Conservation (phyloP, 2,888 invertebrate species). For the Acanthosepion pharaonis region DNA sequence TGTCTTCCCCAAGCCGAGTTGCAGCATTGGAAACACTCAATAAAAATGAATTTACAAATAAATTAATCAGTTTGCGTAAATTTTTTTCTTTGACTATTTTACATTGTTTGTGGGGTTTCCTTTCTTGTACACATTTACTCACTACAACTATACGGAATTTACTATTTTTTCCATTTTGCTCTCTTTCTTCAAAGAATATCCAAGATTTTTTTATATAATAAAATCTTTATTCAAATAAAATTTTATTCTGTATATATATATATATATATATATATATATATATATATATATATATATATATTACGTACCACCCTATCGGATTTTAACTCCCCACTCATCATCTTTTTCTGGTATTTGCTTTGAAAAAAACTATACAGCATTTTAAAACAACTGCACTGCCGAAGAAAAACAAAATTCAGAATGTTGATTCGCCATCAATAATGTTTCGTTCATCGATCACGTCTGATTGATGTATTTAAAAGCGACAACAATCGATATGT, state of each 20-base stretch:
- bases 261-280: slow-evolving; percentile 42
- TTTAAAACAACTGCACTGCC: background rate
- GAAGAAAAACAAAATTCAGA: slow-evolving; percentile 33
- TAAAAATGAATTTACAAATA: slow-evolving; percentile 33
- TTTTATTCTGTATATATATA: background rate
- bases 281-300: background rate
- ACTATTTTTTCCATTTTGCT: background rate
- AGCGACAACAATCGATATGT: background rate
- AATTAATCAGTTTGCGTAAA: background rate
- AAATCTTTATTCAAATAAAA: background rate
- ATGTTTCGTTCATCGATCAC: background rate
- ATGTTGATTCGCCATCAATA: background rate
- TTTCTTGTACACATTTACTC: background rate
- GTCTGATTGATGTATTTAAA: background rate
- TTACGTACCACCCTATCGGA: background rate
- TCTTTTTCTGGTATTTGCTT: background rate
- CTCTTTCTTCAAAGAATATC: background rate
- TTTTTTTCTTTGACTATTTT: background rate
- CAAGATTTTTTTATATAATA: background rate
- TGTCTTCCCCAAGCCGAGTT: slow-evolving; percentile 33
- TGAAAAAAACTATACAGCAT: background rate
- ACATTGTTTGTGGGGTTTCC: slow-evolving; percentile 9
- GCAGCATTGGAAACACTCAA: slow-evolving; percentile 33
- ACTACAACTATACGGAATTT: background rate
- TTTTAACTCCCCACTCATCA: background rate